Percentiles rank a stretch among this genome's conserved stretches.
Conservation (phyloP, 2,888 invertebrate genomes). For the Philopedon plagiatum region DNA sequence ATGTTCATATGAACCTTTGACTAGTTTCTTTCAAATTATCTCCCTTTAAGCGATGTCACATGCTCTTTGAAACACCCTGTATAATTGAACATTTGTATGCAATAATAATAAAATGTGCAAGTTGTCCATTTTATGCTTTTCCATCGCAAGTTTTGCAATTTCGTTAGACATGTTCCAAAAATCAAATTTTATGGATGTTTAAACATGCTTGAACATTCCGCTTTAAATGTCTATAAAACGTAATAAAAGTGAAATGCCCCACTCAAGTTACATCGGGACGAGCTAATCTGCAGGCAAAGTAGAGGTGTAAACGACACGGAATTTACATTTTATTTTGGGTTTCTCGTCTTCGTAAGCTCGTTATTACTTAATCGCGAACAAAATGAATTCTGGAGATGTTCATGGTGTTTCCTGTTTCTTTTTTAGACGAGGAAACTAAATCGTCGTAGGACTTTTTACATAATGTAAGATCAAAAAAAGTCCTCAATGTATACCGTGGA, state of each 20-base stretch:
- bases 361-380: slow-evolving; percentile 35
- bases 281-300: slow-evolving; percentile 8
- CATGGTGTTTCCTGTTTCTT: neutral
- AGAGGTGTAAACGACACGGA: slow-evolving; percentile 31
- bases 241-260: neutral
- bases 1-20: too few relatives aligned
- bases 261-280: neutral
- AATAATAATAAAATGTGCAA: too few relatives aligned
- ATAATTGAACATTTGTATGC: too few relatives aligned
- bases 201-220: neutral
- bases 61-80: too few relatives aligned
- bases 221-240: neutral
- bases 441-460: neutral
- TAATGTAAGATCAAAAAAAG: too few relatives aligned
- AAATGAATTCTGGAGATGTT: slow-evolving; percentile 21
- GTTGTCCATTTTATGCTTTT: too few relatives aligned
- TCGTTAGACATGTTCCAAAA: neutral
- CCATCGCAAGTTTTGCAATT: too few relatives aligned
- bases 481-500: too few relatives aligned
- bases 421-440: neutral
- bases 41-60: too few relatives aligned
- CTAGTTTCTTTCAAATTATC: too few relatives aligned
- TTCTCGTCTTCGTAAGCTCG: slow-evolving; percentile 20
- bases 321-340: slow-evolving; percentile 39
- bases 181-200: neutral